Conservation (phyloP, 2,797 vertebrate genomes). For the Kryptopterus vitreolus region DNA sequence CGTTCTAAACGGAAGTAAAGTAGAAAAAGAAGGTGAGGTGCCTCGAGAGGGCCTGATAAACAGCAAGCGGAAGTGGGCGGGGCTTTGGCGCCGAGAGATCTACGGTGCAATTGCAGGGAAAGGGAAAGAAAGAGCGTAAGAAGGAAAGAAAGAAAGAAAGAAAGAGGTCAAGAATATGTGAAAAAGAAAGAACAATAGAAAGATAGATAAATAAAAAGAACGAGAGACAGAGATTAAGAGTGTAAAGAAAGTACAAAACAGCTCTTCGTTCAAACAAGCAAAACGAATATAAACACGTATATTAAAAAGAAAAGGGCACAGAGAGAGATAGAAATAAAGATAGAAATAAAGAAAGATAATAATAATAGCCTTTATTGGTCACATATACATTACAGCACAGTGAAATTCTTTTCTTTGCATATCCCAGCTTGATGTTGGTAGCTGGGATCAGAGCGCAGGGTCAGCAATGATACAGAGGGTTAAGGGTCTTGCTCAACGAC, state of each 20-base stretch:
- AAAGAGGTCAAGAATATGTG: neutral
- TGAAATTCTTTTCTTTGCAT: too few species aligned
- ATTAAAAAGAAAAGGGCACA: neutral
- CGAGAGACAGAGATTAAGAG: neutral
- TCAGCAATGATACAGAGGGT: too few species aligned
- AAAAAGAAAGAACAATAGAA: neutral
- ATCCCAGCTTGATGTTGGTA: too few species aligned
- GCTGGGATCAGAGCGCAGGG: too few species aligned
- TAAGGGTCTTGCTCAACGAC: too few species aligned
- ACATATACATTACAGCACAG: too few species aligned
- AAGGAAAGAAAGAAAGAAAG: neutral
- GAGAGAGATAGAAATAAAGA: too few species aligned
- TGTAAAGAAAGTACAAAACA: neutral
- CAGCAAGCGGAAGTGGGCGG: slow-evolving; percentile 22
- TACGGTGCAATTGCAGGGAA: neutral
- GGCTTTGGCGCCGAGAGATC: neutral
- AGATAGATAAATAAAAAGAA: neutral
- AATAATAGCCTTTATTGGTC: too few species aligned
- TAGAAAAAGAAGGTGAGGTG: slow-evolving; percentile 27
- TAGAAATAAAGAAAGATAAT: too few species aligned
- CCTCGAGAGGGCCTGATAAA: slow-evolving; percentile 3
- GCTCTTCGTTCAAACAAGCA: too few species aligned
- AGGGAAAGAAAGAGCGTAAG: neutral
- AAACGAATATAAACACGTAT: too few species aligned
- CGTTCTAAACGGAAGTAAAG: slow-evolving; percentile 30